A percentile compares a stretch with the other conserved stretches of the same genome.
Evolutionary conservation across 2,888 invertebrate species (phyloP).

Genomic region (Minunthozetes semirufus): DNA sequence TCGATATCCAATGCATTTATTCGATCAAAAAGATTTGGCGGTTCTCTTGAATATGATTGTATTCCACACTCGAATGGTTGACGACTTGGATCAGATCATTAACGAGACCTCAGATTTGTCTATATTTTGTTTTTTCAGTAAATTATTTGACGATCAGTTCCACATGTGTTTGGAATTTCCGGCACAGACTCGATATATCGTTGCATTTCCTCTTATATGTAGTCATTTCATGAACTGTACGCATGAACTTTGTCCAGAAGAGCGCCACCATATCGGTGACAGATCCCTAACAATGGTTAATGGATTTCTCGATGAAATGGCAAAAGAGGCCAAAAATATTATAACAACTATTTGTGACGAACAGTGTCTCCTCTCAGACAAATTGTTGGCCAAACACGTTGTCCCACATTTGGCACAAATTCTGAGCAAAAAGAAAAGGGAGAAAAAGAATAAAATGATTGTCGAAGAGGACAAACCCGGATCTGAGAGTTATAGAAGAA

Average conservation of each 20-base stretch:
- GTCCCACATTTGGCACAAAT: slow-evolving; percentile 76
- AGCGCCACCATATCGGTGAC: slow-evolving; percentile 91
- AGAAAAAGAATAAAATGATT: slow-evolving; percentile 64
- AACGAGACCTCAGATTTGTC: slow-evolving; percentile 95
- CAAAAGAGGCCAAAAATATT: slow-evolving; percentile 96
- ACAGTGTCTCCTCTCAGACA: slow-evolving; percentile 93
- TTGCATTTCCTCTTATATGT: slow-evolving; percentile 95
- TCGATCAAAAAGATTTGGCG: slow-evolving; percentile 77
- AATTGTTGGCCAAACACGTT: slow-evolving; percentile 88
- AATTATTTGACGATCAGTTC: slow-evolving; percentile 95
- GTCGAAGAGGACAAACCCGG: slow-evolving; percentile 86
- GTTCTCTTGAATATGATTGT: slow-evolving; percentile 88
- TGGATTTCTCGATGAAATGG: slow-evolving; percentile 96
- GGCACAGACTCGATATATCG: slow-evolving; percentile 93
- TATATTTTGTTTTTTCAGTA: slow-evolving; percentile 93
- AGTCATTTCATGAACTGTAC: slow-evolving; percentile 97
- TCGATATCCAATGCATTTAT: slow-evolving; percentile 66
- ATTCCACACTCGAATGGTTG: slow-evolving; percentile 97
- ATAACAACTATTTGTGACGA: slow-evolving; percentile 98
- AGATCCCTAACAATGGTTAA: slow-evolving; percentile 92
- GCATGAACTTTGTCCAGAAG: slow-evolving; percentile 96
- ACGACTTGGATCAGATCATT: slow-evolving; percentile 91
- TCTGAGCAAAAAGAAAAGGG: slow-evolving; percentile 75
- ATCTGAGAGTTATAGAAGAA: slow-evolving; percentile 88
- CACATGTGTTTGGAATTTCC: slow-evolving; percentile 98